Percentiles rank a stretch among this genome's conserved stretches.
Evolutionary conservation across 1,140 invertebrate species (phyloP).

Genomic region (Aphaenogaster floridana): DNA sequence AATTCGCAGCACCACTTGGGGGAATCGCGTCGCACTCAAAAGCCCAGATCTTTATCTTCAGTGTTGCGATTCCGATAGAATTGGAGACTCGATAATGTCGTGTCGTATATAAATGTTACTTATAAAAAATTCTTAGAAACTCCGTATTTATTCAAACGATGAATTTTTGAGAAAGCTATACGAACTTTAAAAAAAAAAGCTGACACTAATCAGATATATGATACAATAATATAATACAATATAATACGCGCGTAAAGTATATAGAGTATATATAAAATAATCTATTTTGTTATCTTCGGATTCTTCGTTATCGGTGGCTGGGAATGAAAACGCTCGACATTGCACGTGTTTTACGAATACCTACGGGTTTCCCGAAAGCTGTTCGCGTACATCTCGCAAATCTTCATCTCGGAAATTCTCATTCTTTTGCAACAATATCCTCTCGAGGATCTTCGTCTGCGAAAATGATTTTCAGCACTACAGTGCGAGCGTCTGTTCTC

Average conservation of each 20-base stretch:
- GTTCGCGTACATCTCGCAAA: background rate
- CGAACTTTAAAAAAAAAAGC: background rate
- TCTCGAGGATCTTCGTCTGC: constrained; percentile 4
- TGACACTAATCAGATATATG: background rate
- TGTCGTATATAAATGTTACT: background rate
- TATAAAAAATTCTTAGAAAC: too few relatives aligned
- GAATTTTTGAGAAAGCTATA: background rate
- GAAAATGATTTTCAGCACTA: constrained; percentile 13
- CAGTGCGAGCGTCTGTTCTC: background rate
- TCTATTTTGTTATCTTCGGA: background rate
- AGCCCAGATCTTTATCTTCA: constrained; percentile 16
- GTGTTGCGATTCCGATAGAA: background rate
- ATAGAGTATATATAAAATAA: background rate
- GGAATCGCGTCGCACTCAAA: background rate
- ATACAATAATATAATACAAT: background rate
- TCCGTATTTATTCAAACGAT: background rate
- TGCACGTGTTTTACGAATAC: background rate
- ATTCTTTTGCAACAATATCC: background rate
- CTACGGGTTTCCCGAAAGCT: background rate
- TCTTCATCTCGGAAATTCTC: background rate
- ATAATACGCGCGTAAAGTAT: background rate
- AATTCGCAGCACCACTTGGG: constrained; percentile 14
- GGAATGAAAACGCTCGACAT: background rate
- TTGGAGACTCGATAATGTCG: background rate
- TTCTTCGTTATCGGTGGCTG: too few relatives aligned